These are phyloP conservation scores for Microcebus tavaratra DNA, from an alignment of 2,113 vertebrate genomes.

Conservation along the genomic window DNA sequence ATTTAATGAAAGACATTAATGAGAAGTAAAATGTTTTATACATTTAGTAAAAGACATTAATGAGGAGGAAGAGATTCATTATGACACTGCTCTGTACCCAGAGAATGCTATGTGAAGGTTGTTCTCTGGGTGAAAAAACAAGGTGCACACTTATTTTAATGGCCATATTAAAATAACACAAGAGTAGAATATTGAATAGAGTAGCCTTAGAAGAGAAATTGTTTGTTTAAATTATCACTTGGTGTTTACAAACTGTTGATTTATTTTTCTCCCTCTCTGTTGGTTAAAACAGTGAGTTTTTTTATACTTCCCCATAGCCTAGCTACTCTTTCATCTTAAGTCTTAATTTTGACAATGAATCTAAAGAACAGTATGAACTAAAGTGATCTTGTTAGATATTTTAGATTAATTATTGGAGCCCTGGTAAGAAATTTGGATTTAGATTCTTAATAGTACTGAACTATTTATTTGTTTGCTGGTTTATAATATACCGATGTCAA, in stretches of 20 bases:
- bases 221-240: not conserved
- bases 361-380: not conserved
- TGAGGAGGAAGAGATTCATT: slow-evolving; percentile 23
- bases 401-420: not conserved
- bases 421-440: not conserved
- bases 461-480: not conserved
- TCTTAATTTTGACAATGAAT: not conserved
- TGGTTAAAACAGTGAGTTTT: not conserved
- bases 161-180: slow-evolving; percentile 4
- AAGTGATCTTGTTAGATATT: not conserved
- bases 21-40: slow-evolving; percentile 38
- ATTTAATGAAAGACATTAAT: slow-evolving; percentile 39
- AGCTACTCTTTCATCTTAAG: not conserved
- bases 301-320: not conserved
- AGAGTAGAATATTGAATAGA: not conserved
- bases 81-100: not conserved
- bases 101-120: not conserved
- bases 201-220: not conserved
- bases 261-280: not conserved
- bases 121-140: slow-evolving; percentile 45
- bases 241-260: not conserved
- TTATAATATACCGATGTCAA: not conserved
- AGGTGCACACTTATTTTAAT: slow-evolving; percentile 40
- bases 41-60: slow-evolving; percentile 48
- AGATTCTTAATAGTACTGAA: not conserved